phyloP scores from a whole-genome alignment of 2,113 vertebrate species.

The Rhabdomys dilectus region DNA sequence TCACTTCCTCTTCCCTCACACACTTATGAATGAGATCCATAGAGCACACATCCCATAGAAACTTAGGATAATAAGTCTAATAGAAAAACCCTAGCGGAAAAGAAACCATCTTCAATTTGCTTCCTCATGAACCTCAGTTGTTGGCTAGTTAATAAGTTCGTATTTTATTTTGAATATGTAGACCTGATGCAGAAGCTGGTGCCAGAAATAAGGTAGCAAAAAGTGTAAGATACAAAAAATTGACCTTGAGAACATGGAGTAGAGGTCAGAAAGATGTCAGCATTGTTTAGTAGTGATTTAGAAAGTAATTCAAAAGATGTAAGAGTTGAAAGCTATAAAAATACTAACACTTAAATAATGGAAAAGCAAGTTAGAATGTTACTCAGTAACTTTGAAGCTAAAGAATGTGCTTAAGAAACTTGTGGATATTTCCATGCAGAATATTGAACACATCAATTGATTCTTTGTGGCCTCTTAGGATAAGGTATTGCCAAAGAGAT shows the following conservation, averaged over 20 bases:
- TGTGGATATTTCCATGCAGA: not conserved
- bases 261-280: not conserved
- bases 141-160: not conserved
- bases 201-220: slow-evolving; percentile 9
- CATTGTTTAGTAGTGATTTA: not conserved
- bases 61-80: not conserved
- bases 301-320: not conserved
- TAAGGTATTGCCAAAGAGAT: slow-evolving; percentile 23
- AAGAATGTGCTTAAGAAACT: slow-evolving; percentile 1
- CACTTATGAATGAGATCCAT: not conserved
- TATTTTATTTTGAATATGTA: not conserved
- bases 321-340: not conserved
- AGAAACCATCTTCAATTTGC: not conserved
- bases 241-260: not conserved
- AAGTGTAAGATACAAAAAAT: not conserved
- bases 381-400: not conserved
- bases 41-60: not conserved
- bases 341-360: not conserved
- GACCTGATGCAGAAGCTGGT: not conserved
- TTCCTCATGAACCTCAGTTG: not conserved
- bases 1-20: not conserved
- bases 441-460: not conserved
- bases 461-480: not conserved
- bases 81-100: not conserved
- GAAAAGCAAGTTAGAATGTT: not conserved